Conservation (phyloP, 2,888 invertebrate genomes). For the Apodemia zela region DNA sequence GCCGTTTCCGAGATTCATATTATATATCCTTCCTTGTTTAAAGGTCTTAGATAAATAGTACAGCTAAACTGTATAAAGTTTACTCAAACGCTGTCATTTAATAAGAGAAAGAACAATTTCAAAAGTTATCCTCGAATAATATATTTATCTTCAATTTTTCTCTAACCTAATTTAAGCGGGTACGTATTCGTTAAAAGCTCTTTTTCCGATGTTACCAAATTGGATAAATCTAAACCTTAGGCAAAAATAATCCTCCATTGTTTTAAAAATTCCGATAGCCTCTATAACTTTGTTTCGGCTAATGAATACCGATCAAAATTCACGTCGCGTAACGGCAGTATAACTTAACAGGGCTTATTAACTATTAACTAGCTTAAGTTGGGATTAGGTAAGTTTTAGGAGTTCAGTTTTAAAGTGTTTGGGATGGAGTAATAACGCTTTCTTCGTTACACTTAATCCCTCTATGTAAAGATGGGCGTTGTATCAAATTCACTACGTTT, state of each 20-base stretch:
- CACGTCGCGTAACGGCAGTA: neutral
- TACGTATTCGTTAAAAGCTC: neutral
- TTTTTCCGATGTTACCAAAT: neutral
- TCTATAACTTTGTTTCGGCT: neutral
- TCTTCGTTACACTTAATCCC: neutral
- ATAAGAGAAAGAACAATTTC: too few relatives aligned
- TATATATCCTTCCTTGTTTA: too few relatives aligned
- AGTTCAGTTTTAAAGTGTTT: conserved; percentile 6
- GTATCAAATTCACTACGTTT: neutral
- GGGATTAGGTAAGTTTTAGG: conserved; percentile 2
- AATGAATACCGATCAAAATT: neutral
- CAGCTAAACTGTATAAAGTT: too few relatives aligned
- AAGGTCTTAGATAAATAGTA: too few relatives aligned
- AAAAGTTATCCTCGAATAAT: too few relatives aligned
- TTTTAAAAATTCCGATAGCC: conserved; percentile 10
- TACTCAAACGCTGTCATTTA: too few relatives aligned
- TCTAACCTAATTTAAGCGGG: too few relatives aligned
- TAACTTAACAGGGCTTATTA: conserved; percentile 10
- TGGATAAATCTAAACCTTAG: neutral
- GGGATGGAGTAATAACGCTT: neutral
- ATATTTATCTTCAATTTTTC: too few relatives aligned
- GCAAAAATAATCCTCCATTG: neutral
- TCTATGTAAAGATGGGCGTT: neutral
- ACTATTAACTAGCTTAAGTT: conserved; percentile 12
- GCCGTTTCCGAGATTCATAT: too few relatives aligned